phyloP scores from a whole-genome alignment of 2,888 invertebrate species.

The Cephalotes varians region DNA sequence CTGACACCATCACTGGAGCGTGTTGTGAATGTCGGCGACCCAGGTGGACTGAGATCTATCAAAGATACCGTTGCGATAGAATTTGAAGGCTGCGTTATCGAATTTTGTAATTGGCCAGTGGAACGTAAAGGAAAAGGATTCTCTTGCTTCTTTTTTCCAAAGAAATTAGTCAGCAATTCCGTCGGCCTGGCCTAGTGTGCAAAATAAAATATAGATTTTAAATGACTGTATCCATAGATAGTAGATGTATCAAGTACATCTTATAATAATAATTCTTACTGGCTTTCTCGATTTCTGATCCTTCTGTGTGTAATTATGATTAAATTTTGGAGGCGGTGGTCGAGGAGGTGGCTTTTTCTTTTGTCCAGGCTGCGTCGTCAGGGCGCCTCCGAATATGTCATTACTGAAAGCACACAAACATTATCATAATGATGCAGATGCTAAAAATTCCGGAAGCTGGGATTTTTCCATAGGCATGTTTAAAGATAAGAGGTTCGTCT shows the following conservation, averaged over 20 bases:
- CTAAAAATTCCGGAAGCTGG: not conserved
- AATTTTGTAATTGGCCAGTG: constrained; percentile 46
- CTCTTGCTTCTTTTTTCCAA: constrained; percentile 75
- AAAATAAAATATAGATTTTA: constrained; percentile 11
- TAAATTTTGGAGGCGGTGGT: constrained; percentile 90
- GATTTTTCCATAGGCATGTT: not conserved
- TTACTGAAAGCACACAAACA: constrained; percentile 69
- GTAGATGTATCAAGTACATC: not conserved
- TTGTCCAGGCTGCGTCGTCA: constrained; percentile 86
- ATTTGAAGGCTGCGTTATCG: constrained; percentile 65
- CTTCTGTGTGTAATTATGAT: constrained; percentile 73
- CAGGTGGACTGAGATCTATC: constrained; percentile 92
- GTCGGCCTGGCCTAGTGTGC: constrained; percentile 80
- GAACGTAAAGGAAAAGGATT: constrained; percentile 31
- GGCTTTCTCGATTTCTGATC: constrained; percentile 81
- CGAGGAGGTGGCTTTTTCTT: constrained; percentile 91
- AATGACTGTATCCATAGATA: not conserved
- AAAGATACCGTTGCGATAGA: constrained; percentile 86
- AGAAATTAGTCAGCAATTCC: constrained; percentile 81
- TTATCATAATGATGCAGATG: constrained; percentile 8
- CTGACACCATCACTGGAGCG: constrained; percentile 92
- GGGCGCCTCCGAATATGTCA: constrained; percentile 82
- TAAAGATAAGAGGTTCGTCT: not conserved
- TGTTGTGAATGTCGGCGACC: constrained; percentile 91
- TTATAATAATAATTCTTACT: constrained; percentile 68